Evolutionary conservation across 2,113 vertebrate species (phyloP).

Genomic region (Entosphenus tridentatus): DNA sequence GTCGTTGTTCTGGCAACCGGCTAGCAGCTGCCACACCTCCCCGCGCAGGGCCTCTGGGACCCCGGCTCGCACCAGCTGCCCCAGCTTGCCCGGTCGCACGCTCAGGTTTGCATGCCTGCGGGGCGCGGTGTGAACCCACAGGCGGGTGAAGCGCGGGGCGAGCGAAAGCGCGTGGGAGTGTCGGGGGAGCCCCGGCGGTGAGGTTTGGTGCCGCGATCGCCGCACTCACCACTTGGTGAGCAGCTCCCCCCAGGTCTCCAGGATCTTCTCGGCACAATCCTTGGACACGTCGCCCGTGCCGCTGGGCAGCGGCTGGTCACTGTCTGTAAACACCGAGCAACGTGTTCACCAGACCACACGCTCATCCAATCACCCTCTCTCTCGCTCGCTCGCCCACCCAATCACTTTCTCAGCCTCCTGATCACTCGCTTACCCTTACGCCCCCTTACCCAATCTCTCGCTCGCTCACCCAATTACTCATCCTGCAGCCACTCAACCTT

Average conservation of each 20-base stretch:
- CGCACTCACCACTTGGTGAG: conserved; percentile 62
- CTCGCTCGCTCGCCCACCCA: too few species aligned
- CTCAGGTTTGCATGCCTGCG: conserved; percentile 70
- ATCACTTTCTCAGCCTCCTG: too few species aligned
- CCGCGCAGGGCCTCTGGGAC: conserved; percentile 78
- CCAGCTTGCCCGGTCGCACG: conserved; percentile 51
- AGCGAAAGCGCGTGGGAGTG: not conserved
- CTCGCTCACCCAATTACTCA: too few species aligned
- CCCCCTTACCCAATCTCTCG: too few species aligned
- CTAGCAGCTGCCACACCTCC: conserved; percentile 86
- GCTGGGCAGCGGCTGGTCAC: conserved; percentile 85
- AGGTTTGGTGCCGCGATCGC: not conserved
- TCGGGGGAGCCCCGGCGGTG: too few species aligned
- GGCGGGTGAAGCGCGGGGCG: not conserved
- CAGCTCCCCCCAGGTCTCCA: conserved; percentile 82
- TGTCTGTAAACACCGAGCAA: conserved; percentile 31
- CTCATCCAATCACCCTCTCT: too few species aligned
- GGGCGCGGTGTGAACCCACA: not conserved
- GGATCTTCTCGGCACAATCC: conserved; percentile 90
- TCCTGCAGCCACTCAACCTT: too few species aligned
- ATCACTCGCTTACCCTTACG: too few species aligned
- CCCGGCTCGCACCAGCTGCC: conserved; percentile 51
- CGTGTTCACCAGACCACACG: too few species aligned
- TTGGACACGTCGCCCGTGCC: conserved; percentile 93
- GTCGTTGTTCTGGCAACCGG: conserved; percentile 71